phyloP scores from a whole-genome alignment of 2,113 vertebrate species.

The Marcusenius ussheri region DNA sequence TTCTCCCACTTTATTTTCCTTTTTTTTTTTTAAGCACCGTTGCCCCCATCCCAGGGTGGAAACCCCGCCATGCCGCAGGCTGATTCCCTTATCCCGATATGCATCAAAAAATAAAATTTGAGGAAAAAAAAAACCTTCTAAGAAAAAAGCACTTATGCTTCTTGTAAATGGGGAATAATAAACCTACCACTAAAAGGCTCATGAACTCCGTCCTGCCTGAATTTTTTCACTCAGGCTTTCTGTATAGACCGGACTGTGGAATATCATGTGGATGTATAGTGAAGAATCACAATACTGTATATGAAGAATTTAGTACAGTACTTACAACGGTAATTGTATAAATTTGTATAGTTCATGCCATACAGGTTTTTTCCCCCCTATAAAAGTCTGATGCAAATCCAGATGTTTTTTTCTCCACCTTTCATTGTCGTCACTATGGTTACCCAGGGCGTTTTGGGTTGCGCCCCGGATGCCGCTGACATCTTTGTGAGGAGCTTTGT shows the following conservation, averaged over 20 bases:
- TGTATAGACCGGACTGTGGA: constrained; percentile 35
- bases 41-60: neutral
- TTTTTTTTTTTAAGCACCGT: neutral
- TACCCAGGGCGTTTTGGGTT: neutral
- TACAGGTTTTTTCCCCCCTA: neutral
- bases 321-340: neutral
- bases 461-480: neutral
- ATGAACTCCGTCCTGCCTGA: constrained; percentile 34
- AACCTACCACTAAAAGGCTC: constrained; percentile 47
- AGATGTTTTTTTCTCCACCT: no score
- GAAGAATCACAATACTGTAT: constrained; percentile 19
- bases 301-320: constrained; percentile 21
- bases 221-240: constrained; percentile 27
- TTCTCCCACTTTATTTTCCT: neutral
- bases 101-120: neutral
- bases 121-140: neutral
- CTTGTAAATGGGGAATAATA: constrained; percentile 24
- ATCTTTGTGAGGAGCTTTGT: neutral
- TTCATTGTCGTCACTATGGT: neutral
- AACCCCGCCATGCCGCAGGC: constrained; percentile 34
- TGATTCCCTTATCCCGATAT: constrained; percentile 9
- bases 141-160: constrained; percentile 24
- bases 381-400: neutral
- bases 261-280: constrained; percentile 33
- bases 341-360: constrained; percentile 11